Evolutionary conservation across 2,113 vertebrate species (phyloP).

Genomic region (Cyprinodon brontotheroides): DNA sequence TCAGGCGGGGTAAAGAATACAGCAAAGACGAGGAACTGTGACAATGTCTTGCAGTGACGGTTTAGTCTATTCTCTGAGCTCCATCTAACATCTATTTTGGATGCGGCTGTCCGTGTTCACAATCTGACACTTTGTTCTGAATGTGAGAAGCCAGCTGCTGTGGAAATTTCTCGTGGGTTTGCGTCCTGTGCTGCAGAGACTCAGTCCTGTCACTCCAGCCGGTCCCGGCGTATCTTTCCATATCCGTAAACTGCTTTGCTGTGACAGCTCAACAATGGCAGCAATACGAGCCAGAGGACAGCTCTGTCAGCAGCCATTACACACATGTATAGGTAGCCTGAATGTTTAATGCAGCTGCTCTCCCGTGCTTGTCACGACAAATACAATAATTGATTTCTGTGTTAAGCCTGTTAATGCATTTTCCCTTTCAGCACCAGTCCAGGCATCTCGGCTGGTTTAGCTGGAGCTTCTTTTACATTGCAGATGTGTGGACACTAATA

Average conservation of each 20-base stretch:
- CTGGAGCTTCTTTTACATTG: slow-evolving; percentile 14
- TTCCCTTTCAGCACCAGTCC: slow-evolving; percentile 26
- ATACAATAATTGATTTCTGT: slow-evolving; percentile 45
- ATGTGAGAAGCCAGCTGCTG: neutral
- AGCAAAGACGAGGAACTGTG: neutral
- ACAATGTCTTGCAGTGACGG: neutral
- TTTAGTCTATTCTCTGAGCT: neutral
- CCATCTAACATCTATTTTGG: slow-evolving; percentile 4
- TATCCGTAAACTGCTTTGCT: slow-evolving; percentile 6
- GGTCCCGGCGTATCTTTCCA: neutral
- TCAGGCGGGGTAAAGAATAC: neutral
- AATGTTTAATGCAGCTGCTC: slow-evolving; percentile 33
- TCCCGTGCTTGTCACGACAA: slow-evolving; percentile 20
- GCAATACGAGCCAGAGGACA: slow-evolving; percentile 4
- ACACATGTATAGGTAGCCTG: slow-evolving; percentile 28
- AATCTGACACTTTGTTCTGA: slow-evolving; percentile 13
- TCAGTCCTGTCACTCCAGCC: slow-evolving; percentile 11
- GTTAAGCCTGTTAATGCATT: slow-evolving; percentile 32
- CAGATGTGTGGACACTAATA: slow-evolving; percentile 16
- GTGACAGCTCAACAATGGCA: slow-evolving; percentile 35
- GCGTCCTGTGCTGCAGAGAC: slow-evolving; percentile 9
- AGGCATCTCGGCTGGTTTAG: slow-evolving; percentile 36
- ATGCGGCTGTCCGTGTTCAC: neutral
- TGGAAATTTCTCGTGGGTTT: slow-evolving; percentile 3
- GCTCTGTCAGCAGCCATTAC: slow-evolving; percentile 38